Evolutionary conservation across 2,888 invertebrate species (phyloP), one percentile per base, ranked within the genome.

Genomic region (Nebria brevicollis): DNA sequence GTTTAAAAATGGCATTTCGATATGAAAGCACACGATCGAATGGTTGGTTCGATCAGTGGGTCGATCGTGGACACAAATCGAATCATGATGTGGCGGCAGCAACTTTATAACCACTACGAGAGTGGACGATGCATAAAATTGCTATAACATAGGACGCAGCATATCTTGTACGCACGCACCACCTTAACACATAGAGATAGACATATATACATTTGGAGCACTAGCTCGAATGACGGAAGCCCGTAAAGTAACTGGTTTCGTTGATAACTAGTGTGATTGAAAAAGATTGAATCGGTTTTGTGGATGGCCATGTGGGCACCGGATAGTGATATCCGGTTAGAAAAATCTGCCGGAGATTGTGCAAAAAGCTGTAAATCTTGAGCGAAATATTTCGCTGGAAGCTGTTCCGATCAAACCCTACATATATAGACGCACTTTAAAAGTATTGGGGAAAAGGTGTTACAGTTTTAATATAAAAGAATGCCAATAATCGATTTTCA

Each of bases 21-120:
- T 80, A 80, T 70, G 74, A 5, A 66, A 54, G 54, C 54, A 54
- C 54, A 54, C 77, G 73, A 68, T 68, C 20, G 20, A 20, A 26
- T 25, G 26, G 10, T 82, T 75, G 77, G n/a, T 72, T 65, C 77
- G 54, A 73, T 10, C 43, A 25, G 78, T 41, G 15, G 54, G 64
- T 43, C 42, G 68, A 10, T 65, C 15, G 25, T 77, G 54, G 75
- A 43, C 66, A 75, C 75, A 81, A 79, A 81, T 75, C 81, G 77
- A 82, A 83, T 84, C 75, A 75, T 70, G 64, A 75, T 75, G 78
- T 68, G 34, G 15, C 25, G 77, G 77, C 83, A 7, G 54, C 83
- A 84, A 83, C 85, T 86, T 86, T 86, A 86, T 85, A 85, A 83
- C 85, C 84, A 85, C 85, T 85, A 75, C 81, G 85, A 84, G 85